Percentiles rank a stretch among this genome's conserved stretches.
phyloP scores from a whole-genome alignment of 2,113 vertebrate genomes.

The Delphinus delphis region DNA sequence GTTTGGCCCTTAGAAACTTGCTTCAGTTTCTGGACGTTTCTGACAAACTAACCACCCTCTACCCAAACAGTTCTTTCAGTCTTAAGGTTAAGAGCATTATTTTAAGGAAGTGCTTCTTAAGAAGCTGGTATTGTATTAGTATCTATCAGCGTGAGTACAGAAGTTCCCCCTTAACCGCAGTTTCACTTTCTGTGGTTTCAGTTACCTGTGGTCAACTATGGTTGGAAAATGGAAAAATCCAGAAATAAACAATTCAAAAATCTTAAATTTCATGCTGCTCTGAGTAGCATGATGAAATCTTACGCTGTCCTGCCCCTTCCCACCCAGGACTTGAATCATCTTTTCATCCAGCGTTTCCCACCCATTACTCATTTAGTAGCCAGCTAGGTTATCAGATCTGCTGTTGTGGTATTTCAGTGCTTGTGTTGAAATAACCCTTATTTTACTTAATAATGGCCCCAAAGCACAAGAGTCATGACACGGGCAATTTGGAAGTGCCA shows the following conservation, averaged over 20 bases:
- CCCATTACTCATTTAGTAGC: background rate
- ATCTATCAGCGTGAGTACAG: background rate
- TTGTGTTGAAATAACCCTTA: background rate
- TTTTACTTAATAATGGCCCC: background rate
- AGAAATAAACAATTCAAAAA: background rate
- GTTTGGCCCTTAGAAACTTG: background rate
- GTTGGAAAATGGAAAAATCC: background rate
- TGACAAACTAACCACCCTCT: background rate
- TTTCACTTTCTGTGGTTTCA: background rate
- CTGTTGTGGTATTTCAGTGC: background rate
- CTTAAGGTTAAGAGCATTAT: background rate
- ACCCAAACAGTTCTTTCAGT: background rate
- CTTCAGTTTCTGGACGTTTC: background rate
- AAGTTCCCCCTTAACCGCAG: background rate
- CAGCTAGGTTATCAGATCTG: background rate
- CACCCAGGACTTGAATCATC: background rate
- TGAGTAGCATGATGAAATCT: background rate
- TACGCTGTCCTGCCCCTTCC: background rate
- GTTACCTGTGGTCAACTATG: background rate
- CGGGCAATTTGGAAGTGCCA: background rate
- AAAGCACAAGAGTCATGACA: background rate
- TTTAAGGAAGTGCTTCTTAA: background rate
- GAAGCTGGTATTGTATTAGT: background rate
- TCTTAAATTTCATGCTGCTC: background rate
- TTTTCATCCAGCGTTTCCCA: background rate